Evolutionary conservation across 2,797 vertebrate species (phyloP), one percentile per base, ranked within the genome.

Genomic region (Heterohyrax brucei): DNA sequence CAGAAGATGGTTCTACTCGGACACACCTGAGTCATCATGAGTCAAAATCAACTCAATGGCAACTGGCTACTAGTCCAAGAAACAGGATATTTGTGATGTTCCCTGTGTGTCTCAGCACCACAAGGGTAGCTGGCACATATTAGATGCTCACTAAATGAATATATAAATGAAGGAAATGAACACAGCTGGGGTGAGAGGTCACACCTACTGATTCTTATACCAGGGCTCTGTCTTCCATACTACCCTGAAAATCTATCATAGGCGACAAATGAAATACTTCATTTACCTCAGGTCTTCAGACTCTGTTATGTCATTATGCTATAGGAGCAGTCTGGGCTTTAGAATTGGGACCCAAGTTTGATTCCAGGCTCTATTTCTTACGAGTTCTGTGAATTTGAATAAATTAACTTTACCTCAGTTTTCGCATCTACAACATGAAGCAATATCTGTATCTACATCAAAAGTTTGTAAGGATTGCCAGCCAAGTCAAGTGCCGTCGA

Each of bases 381-480:
- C 22, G 39, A 44, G 68, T 4, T 85, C 85, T 90, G 14, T 44
- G 61, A 96, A 33, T 39, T 75, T 18, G 66, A 6, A 73, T 24
- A 88, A 85, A 70, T 78, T 68, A 77, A 14, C 50, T 33, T 8
- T 66, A 61, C 16, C 50, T 89, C 72, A 39, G 50, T 95, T 91
- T 87, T 56, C 53, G 86, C 59, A 73, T 68, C 77, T 70, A 46
- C 70, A 64, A 73, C 26, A 50, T 82, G 26, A 4, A 22, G 14
- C 7, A 46, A 72, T 84, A 84, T 70, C 44, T 78, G 4, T 87
- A 81, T 56, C 62, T 56, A 78, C 48, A 62, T 79, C 61, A 62
- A 3, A 88, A 64, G 28, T 70, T 12, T 92, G 1, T 76, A 73
- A 77, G 59, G 10, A 59, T 85, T 76, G 39, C 39, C 39, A 39